Conservation (phyloP, 2,113 vertebrate genomes). For the Balaeniceps rex region DNA sequence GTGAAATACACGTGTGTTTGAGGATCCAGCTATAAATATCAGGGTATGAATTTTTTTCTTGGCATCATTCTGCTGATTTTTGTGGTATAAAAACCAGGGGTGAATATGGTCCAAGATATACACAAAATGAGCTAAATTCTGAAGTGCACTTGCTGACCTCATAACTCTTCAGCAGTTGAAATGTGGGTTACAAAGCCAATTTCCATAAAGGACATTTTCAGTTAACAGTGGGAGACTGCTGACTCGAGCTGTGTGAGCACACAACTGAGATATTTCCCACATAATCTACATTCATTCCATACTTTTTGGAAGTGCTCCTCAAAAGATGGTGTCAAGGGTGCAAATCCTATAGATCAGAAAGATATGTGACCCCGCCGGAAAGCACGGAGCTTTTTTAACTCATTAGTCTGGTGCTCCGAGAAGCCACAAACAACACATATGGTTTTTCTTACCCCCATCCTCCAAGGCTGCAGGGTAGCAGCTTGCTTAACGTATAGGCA, state of each 20-base stretch:
- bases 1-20: background rate
- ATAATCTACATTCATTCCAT: slow-evolving; percentile 49
- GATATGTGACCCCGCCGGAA: background rate
- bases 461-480: background rate
- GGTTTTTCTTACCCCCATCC: background rate
- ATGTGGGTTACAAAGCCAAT: slow-evolving; percentile 36
- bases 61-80: background rate
- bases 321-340: slow-evolving; percentile 27
- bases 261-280: slow-evolving; percentile 39
- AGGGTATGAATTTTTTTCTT: background rate
- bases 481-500: background rate
- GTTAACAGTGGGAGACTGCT: slow-evolving; percentile 39
- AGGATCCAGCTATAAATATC: background rate
- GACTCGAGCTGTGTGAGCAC: slow-evolving; percentile 26
- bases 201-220: slow-evolving; percentile 15
- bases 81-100: slow-evolving; percentile 9
- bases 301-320: slow-evolving; percentile 18
- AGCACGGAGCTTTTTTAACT: background rate
- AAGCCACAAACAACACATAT: background rate
- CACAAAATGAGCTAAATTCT: slow-evolving; percentile 40
- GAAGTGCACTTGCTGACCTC: slow-evolving; percentile 35
- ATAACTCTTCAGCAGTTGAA: slow-evolving; percentile 37
- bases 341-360: slow-evolving; percentile 1
- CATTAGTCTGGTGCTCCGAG: background rate
- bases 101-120: slow-evolving; percentile 31